phyloP scores from a whole-genome alignment of 2,113 vertebrate genomes.

The Erythrocercus mccallii region DNA sequence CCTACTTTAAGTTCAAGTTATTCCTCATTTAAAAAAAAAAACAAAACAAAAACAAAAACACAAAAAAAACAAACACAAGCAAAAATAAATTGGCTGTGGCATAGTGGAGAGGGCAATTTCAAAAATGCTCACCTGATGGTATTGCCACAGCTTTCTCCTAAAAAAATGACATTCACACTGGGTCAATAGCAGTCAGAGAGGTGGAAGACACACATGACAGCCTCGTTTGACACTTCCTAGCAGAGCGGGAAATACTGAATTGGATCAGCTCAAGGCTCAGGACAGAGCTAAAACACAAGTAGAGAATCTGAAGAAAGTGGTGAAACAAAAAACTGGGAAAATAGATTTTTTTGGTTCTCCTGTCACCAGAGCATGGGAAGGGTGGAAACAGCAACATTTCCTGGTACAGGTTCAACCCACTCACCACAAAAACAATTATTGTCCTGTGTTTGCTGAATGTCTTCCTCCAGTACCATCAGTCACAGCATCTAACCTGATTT shows the following conservation, averaged over 20 bases:
- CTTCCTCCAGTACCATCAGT: background rate
- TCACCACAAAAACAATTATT: background rate
- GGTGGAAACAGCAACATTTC: background rate
- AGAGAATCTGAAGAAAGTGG: background rate
- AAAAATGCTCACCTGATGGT: background rate
- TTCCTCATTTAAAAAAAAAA: background rate
- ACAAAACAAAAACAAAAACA: too few relatives aligned
- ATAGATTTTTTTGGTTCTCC: background rate
- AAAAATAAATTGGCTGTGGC: background rate
- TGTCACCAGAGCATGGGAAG: background rate
- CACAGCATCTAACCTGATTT: background rate
- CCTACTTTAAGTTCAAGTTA: background rate
- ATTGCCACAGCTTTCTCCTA: background rate
- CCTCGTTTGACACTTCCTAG: background rate
- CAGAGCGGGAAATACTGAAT: background rate
- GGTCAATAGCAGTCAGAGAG: fast-evolving
- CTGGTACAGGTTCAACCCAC: background rate
- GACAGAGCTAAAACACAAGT: background rate
- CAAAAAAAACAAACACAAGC: background rate
- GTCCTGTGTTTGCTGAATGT: background rate
- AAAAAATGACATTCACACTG: background rate
- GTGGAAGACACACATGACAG: background rate
- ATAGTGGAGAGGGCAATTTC: background rate
- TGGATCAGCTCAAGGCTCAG: background rate
- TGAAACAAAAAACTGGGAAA: background rate